Evolutionary conservation across 92 coral and sea anemone genomes (phyloP).

Genomic region (Umimayanthus chanpuru): DNA sequence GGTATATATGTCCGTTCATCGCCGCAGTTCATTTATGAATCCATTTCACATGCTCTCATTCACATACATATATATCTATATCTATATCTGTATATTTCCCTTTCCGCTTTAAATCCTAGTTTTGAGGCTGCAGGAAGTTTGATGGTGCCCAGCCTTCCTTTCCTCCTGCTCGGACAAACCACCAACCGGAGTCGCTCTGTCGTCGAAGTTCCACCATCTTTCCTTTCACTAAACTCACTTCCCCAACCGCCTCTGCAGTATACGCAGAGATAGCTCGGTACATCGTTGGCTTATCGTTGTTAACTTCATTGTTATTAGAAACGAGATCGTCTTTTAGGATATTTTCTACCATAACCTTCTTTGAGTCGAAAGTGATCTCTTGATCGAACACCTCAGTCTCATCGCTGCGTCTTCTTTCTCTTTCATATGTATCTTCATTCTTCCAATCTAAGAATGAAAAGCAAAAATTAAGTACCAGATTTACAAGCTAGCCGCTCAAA

Average conservation of each 20-base stretch:
- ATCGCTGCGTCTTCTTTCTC: background rate
- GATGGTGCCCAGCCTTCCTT: conserved; percentile 66
- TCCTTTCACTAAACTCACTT: conserved; percentile 46
- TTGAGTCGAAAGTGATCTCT: no score
- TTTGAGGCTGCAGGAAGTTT: conserved; percentile 26
- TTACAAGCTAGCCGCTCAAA: no score
- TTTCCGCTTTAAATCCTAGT: background rate
- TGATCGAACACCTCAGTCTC: background rate
- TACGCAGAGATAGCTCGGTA: conserved; percentile 48
- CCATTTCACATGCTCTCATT: no score
- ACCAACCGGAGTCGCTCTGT: conserved; percentile 52
- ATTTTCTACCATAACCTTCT: background rate
- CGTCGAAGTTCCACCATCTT: conserved; percentile 36
- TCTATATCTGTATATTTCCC: background rate
- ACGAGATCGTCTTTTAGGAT: background rate
- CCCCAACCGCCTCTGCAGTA: conserved; percentile 29
- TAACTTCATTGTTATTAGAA: background rate
- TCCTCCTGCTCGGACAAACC: conserved; percentile 51
- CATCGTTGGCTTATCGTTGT: background rate
- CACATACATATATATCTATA: no score
- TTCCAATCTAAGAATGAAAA: background rate
- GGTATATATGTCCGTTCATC: no score
- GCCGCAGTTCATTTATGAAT: no score
- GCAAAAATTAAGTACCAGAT: background rate
- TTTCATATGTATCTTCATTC: background rate